A percentile compares a stretch with the other conserved stretches of the same genome.
phyloP scores from a whole-genome alignment of 2,888 invertebrate genomes.

The Polyploca ridens region DNA sequence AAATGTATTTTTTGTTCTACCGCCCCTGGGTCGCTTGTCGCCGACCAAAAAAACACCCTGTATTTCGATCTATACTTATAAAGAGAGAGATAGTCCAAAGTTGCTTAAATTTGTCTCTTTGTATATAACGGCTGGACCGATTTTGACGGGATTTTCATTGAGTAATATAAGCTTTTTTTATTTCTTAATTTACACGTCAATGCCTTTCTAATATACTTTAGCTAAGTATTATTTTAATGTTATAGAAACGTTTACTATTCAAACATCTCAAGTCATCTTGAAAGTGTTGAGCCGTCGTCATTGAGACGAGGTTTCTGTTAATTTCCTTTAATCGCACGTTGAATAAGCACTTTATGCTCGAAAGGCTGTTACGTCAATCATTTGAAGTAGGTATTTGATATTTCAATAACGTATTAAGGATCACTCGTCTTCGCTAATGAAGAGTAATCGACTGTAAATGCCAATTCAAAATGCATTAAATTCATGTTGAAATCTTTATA shows the following conservation, averaged over 20 bases:
- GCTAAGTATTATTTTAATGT: not conserved
- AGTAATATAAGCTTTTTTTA: no score
- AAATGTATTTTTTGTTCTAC: no score
- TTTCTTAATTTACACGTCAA: no score
- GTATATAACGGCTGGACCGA: no score
- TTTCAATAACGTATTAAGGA: not conserved
- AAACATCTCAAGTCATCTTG: constrained; percentile 1
- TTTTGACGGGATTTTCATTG: no score
- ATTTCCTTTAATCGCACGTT: not conserved
- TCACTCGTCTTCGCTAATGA: not conserved
- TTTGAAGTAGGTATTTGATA: constrained; percentile 1
- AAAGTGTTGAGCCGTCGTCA: not conserved
- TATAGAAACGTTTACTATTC: not conserved
- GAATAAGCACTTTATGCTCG: not conserved
- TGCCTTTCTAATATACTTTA: no score
- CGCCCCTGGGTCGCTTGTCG: no score
- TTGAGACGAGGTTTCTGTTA: not conserved
- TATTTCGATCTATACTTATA: no score
- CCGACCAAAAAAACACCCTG: no score
- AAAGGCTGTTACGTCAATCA: constrained; percentile 1
- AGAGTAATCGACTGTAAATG: not conserved
- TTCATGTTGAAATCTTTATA: not conserved
- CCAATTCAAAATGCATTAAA: not conserved
- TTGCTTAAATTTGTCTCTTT: no score
- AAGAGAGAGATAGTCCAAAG: no score